Conservation (phyloP, 2,888 invertebrate species). For the Cremastobaeus sp. region DNA sequence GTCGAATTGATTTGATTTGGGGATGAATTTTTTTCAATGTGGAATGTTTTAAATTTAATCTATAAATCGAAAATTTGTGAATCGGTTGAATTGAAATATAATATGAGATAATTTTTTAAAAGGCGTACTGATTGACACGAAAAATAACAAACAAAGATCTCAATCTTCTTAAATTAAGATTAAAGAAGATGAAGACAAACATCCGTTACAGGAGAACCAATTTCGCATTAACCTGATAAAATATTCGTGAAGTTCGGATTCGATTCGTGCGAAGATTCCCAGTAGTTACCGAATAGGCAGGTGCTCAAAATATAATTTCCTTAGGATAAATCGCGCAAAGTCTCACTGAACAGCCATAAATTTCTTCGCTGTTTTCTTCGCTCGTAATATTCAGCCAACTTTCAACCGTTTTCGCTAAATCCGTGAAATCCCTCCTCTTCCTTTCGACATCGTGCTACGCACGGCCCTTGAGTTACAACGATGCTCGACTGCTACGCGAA, state of each 20-base stretch:
- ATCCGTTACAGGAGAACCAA: constrained; percentile 39
- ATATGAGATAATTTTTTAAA: too few relatives aligned
- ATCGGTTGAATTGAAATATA: too few relatives aligned
- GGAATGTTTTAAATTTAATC: too few relatives aligned
- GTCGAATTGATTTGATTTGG: too few relatives aligned
- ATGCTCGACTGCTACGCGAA: constrained; percentile 59
- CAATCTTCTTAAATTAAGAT: too few relatives aligned
- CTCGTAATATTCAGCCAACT: constrained; percentile 67
- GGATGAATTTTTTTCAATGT: too few relatives aligned
- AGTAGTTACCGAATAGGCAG: constrained; percentile 54
- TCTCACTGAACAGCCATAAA: constrained; percentile 70
- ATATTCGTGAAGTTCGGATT: constrained; percentile 53
- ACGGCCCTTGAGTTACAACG: constrained; percentile 56
- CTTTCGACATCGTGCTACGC: constrained; percentile 36
- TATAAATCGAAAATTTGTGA: too few relatives aligned
- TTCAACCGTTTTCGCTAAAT: constrained; percentile 71
- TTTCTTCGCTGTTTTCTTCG: constrained; percentile 61
- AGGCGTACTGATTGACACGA: too few relatives aligned
- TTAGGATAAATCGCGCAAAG: constrained; percentile 69
- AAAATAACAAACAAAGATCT: neutral
- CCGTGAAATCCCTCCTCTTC: constrained; percentile 66
- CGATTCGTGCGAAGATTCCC: constrained; percentile 50
- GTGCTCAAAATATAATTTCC: constrained; percentile 69
- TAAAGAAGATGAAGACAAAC: constrained; percentile 13
- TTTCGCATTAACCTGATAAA: constrained; percentile 53